Evolutionary conservation across 2,888 invertebrate genomes (phyloP).

Genomic region (Idaea aversata): DNA sequence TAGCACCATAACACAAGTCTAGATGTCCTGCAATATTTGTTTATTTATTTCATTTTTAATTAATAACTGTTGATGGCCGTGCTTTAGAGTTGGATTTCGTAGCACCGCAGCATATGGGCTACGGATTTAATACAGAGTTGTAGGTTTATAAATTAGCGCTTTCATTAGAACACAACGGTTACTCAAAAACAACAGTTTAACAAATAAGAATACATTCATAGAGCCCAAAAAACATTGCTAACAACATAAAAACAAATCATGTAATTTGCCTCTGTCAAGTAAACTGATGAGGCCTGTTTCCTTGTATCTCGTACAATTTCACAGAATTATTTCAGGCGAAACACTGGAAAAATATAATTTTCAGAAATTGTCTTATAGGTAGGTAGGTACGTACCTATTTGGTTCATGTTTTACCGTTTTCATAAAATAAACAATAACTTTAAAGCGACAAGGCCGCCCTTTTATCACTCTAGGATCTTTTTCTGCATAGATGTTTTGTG

Average conservation of each 20-base stretch:
- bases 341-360: not conserved
- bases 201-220: not conserved
- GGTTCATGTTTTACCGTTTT: not conserved
- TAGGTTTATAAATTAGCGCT: not conserved
- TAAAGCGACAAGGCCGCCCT: no score
- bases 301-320: not conserved
- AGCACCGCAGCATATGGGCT: no score
- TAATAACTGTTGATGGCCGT: no score
- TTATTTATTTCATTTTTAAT: no score
- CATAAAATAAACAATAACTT: no score
- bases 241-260: not conserved
- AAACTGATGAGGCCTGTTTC: not conserved
- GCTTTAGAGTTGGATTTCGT: no score
- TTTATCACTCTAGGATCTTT: no score
- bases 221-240: not conserved
- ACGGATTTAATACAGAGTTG: not conserved
- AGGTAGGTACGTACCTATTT: not conserved
- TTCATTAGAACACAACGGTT: not conserved
- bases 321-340: not conserved
- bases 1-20: no score
- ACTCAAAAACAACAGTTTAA: not conserved
- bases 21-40: no score
- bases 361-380: not conserved
- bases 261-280: not conserved
- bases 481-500: no score